Base-by-base conservation (phyloP, 2,888 invertebrate species). In the Phyllotreta cruciferae region DNA sequence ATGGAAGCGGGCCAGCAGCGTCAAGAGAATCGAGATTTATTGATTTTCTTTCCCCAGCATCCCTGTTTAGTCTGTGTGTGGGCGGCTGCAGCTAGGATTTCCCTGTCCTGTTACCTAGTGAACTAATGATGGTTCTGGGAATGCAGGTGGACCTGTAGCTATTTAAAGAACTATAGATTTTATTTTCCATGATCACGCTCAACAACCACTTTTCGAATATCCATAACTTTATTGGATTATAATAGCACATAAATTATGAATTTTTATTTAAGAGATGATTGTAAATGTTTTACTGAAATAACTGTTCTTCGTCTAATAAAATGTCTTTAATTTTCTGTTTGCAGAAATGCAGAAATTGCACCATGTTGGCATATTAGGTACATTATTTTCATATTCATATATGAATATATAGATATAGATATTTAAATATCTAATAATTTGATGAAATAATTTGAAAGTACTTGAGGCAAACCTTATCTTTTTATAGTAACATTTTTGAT, bases 21-120 rank as follows among this genome's bases (percentile, higher is more conserved):
- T 60, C 49, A 52, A 61, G 58, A 66, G 52, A 60, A 44, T 60
- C 52, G 44, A 62, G 66, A 64, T 66, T 54, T 68, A 68, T 68
- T 64, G 68, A 68, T 68, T 68, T 66, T 62, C 64, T 38, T 58
- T 61, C 61, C 52, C 64, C 64, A 63, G 62, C 62, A 47, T 63
- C 64, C 62, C 62, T 38, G 37, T 52, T 44, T 13, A 9, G 9
- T 14, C 7, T 24, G 42, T 37, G 49, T 35, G 58, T 61, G 55
- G 55, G 55, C 50, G 41, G 56, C 62, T 62, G 57, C 36, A 62
- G 49, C 62, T 47, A 62, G 38, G 55, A 44, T 55, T 56, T 62
- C 39, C 50, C 62, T 52, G 55, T 62, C 39, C 45, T 38, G 44
- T 37, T 38, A 56, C 52, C 52, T 49, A 56, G 52, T 38, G 37